A percentile compares a stretch with the other conserved stretches of the same genome.
Evolutionary conservation across 2,113 vertebrate genomes (phyloP).

Genomic region (Brachyhypopomus occidentalis): DNA sequence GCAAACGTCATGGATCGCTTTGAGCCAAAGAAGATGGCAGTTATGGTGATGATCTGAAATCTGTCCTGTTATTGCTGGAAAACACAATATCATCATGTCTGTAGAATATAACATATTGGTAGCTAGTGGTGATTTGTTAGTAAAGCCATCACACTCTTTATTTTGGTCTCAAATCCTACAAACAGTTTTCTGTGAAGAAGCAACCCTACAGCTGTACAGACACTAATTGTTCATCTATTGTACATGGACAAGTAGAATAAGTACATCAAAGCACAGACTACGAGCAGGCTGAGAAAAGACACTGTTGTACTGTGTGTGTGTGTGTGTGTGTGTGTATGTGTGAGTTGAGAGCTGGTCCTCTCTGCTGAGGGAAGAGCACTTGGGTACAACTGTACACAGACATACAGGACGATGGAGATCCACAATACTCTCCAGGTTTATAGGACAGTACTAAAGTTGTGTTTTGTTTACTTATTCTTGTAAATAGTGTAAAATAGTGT

Average conservation of each 20-base stretch:
- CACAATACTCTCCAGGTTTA: conserved; percentile 14
- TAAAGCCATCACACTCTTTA: neutral
- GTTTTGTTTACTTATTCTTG: conserved; percentile 59
- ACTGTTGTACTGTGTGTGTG: conserved; percentile 2
- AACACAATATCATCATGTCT: conserved; percentile 27
- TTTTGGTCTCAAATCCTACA: neutral
- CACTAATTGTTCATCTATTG: conserved; percentile 17
- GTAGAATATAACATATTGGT: conserved; percentile 36
- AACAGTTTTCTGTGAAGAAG: conserved; percentile 34
- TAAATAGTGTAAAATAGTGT: conserved; percentile 63
- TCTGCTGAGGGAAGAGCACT: conserved; percentile 1
- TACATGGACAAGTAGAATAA: neutral
- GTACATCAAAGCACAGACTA: neutral
- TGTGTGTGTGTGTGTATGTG: conserved; percentile 6
- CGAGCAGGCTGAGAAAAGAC: neutral
- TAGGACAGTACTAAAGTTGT: conserved; percentile 25
- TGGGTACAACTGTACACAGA: conserved; percentile 26
- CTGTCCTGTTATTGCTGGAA: conserved; percentile 19
- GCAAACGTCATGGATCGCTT: neutral
- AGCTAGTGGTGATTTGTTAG: conserved; percentile 23
- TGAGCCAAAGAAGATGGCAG: conserved; percentile 55
- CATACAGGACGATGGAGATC: conserved; percentile 7
- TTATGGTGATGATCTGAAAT: conserved; percentile 27
- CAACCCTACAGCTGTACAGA: neutral
- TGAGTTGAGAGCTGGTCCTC: conserved; percentile 37